A percentile compares a stretch with the other conserved stretches of the same genome.
phyloP scores from a whole-genome alignment of 1,140 invertebrate species.

The Marisa cornuarietis region DNA sequence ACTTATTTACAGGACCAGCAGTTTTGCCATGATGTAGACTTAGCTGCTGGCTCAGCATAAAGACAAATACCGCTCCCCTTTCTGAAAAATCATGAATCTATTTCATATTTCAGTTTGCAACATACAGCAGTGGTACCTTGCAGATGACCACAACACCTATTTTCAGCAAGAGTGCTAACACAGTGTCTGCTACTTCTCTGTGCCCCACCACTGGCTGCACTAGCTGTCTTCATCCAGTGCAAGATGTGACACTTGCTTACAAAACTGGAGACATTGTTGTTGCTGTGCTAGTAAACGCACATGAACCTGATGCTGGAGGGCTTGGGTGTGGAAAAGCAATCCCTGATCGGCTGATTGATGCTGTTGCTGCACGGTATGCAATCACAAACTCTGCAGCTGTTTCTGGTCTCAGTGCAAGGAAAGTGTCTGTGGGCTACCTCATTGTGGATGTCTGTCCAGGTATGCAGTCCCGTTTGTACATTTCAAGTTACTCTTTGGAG shows the following conservation, averaged over 20 bases:
- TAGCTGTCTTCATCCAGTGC: conserved; percentile 44
- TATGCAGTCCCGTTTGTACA: not conserved
- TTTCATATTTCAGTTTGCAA: conserved; percentile 45
- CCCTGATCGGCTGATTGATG: conserved; percentile 13
- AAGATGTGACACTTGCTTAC: conserved; percentile 39
- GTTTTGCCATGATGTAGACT: too few relatives aligned
- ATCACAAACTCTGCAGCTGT: not conserved
- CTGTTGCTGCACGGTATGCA: conserved; percentile 12
- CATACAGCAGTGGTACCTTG: conserved; percentile 35
- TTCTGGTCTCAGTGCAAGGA: conserved; percentile 5
- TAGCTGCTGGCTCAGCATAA: too few relatives aligned
- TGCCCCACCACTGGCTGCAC: conserved; percentile 47
- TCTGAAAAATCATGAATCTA: not conserved
- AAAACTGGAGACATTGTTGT: conserved; percentile 48
- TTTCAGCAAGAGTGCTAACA: conserved; percentile 29
- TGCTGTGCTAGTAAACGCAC: conserved; percentile 42
- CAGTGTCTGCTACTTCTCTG: conserved; percentile 12
- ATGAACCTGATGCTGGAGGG: conserved; percentile 24
- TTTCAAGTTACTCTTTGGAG: too few relatives aligned
- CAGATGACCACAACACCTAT: conserved; percentile 29
- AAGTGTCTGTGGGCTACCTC: conserved; percentile 48
- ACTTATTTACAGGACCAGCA: too few relatives aligned
- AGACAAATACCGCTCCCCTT: too few relatives aligned
- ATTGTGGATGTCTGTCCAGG: conserved; percentile 48
- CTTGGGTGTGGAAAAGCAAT: conserved; percentile 41